phyloP scores from a whole-genome alignment of 1,140 invertebrate genomes.

The Drosophila ogumai region DNA sequence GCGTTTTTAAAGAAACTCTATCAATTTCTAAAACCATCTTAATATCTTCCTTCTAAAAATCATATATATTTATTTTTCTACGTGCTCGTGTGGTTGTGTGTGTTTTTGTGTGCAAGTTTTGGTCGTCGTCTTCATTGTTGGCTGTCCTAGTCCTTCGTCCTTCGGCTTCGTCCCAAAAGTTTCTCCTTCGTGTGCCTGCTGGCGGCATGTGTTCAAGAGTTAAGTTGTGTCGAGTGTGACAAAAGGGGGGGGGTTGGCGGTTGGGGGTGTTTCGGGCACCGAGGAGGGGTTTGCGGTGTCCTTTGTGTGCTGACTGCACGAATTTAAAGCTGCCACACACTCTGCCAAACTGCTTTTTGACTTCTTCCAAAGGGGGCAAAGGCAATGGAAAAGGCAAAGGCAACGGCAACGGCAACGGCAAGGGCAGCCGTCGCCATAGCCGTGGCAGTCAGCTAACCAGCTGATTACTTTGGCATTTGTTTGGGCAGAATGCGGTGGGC shows the following conservation, averaged over 20 bases:
- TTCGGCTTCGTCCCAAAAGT: slow-evolving; percentile 69
- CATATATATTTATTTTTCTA: not conserved
- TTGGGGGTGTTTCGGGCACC: not conserved
- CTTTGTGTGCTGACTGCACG: slow-evolving; percentile 71
- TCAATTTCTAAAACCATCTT: not conserved
- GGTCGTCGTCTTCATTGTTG: slow-evolving; percentile 14
- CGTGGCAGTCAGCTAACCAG: slow-evolving; percentile 57
- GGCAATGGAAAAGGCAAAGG: slow-evolving; percentile 1
- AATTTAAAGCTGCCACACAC: slow-evolving; percentile 79
- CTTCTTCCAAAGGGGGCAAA: slow-evolving; percentile 52
- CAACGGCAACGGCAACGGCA: not conserved
- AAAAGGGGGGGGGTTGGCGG: slow-evolving; percentile 1
- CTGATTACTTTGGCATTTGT: slow-evolving; percentile 81
- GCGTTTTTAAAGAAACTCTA: not conserved
- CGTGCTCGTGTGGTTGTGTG: not conserved
- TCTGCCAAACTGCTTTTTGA: slow-evolving; percentile 74
- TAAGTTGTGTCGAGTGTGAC: slow-evolving; percentile 76
- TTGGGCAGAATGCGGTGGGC: slow-evolving; percentile 47
- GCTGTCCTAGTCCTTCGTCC: slow-evolving; percentile 38
- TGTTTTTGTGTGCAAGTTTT: slow-evolving; percentile 10
- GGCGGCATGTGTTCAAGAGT: slow-evolving; percentile 81
- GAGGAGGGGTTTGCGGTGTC: slow-evolving; percentile 29
- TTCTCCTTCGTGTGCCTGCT: slow-evolving; percentile 78
- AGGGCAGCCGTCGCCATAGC: slow-evolving; percentile 10
- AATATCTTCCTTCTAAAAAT: too few species aligned